Evolutionary conservation across 2,888 invertebrate genomes (phyloP).

Genomic region (Diarsia rubi): DNA sequence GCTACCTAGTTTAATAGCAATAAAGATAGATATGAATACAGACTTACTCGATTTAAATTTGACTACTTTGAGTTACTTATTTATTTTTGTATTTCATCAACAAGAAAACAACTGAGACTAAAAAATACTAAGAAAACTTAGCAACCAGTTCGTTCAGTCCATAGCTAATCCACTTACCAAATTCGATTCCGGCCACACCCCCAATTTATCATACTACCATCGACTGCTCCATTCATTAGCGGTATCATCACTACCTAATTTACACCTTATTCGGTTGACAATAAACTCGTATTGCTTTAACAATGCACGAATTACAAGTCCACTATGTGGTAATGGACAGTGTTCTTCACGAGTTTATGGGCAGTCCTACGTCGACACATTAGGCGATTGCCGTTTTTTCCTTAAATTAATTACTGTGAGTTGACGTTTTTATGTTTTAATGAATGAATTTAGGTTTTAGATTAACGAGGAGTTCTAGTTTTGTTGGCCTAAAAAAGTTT

Average conservation of each 20-base stretch:
- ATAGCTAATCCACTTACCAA: conserved; percentile 82
- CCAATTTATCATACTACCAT: conserved; percentile 83
- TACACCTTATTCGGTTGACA: conserved; percentile 78
- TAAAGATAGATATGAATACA: background rate
- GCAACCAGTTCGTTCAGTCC: conserved; percentile 56
- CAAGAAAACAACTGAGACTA: background rate
- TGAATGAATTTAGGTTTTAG: conserved; percentile 65
- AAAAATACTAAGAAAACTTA: background rate
- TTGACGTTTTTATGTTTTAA: conserved; percentile 73
- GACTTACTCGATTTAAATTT: background rate
- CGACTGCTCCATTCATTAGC: conserved; percentile 82
- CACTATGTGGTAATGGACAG: conserved; percentile 78
- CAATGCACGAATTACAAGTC: conserved; percentile 70
- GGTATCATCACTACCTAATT: conserved; percentile 72
- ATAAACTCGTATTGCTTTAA: conserved; percentile 78
- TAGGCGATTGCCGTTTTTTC: conserved; percentile 79
- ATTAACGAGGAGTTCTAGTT: conserved; percentile 54
- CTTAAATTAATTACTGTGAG: conserved; percentile 79
- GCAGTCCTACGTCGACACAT: conserved; percentile 72
- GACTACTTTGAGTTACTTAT: background rate
- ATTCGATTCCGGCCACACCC: conserved; percentile 82
- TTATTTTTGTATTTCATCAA: background rate
- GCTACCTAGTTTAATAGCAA: background rate
- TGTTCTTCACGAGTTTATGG: conserved; percentile 64
- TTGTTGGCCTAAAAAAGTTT: conserved; percentile 35